These are phyloP conservation scores for Gasterosteus nipponicus DNA, from an alignment of 2,113 vertebrate genomes.

Conservation along the genomic window DNA sequence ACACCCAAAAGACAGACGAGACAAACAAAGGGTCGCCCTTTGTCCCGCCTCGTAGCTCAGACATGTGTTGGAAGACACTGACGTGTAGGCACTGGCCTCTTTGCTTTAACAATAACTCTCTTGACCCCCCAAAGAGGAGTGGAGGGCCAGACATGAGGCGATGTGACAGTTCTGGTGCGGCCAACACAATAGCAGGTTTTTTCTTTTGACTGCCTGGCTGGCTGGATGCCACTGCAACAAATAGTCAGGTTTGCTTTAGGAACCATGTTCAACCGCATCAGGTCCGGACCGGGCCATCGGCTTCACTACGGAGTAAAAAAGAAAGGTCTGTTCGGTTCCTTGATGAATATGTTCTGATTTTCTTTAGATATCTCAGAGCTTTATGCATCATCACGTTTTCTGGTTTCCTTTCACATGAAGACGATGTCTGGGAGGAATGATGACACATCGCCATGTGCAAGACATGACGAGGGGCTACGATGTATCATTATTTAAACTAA, in stretches of 20 bases:
- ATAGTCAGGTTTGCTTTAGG: conserved; percentile 42
- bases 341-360: conserved; percentile 21
- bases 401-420: background rate
- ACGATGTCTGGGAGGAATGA: background rate
- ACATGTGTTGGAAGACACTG: conserved; percentile 66
- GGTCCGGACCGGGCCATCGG: background rate
- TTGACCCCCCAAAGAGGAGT: conserved; percentile 73
- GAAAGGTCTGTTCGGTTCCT: background rate
- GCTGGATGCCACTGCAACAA: conserved; percentile 38
- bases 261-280: conserved; percentile 37
- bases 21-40: conserved; percentile 56
- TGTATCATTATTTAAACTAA: background rate
- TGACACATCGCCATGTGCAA: background rate
- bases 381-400: background rate
- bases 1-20: conserved; percentile 38
- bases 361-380: background rate
- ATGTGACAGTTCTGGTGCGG: conserved; percentile 82
- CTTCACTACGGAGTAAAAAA: conserved; percentile 6
- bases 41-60: conserved; percentile 53
- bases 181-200: conserved; percentile 77
- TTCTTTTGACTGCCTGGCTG: conserved; percentile 64
- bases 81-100: conserved; percentile 65
- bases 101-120: conserved; percentile 75
- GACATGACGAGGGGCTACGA: background rate
- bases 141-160: conserved; percentile 76